Evolutionary conservation across 1,140 invertebrate species (phyloP).

Genomic region (Drosophila simulans): DNA sequence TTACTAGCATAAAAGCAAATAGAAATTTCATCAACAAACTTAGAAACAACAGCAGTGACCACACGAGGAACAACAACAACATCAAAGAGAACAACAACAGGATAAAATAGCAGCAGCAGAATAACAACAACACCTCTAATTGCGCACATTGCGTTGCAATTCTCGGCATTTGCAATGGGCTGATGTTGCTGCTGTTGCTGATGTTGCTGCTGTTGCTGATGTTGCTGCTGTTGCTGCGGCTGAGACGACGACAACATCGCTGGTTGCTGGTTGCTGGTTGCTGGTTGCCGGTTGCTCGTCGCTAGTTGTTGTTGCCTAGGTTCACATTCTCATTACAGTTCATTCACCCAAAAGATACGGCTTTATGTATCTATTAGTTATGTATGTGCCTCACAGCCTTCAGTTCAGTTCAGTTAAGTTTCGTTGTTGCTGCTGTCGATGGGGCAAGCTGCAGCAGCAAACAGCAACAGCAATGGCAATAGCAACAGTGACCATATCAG

Average conservation of each 20-base stretch:
- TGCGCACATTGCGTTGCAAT: slow-evolving; percentile 76
- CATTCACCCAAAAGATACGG: slow-evolving; percentile 82
- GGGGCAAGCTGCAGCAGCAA: slow-evolving; percentile 23
- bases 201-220: slow-evolving; percentile 28
- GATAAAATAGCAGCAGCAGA: slow-evolving; percentile 15
- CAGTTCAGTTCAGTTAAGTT: slow-evolving; percentile 33
- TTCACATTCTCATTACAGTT: slow-evolving; percentile 84
- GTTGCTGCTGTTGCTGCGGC: slow-evolving; percentile 31
- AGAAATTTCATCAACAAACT: neutral
- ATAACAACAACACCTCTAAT: slow-evolving; percentile 50
- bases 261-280: slow-evolving; percentile 45
- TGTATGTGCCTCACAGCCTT: slow-evolving; percentile 69
- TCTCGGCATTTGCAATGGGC: slow-evolving; percentile 70
- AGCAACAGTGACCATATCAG: slow-evolving; percentile 12
- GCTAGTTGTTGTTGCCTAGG: slow-evolving; percentile 51
- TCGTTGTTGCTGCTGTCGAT: slow-evolving; percentile 34
- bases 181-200: slow-evolving; percentile 27
- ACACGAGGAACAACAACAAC: neutral
- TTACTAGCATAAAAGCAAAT: neutral
- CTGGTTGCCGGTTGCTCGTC: slow-evolving; percentile 54
- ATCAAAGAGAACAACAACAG: neutral
- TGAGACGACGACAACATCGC: slow-evolving; percentile 31
- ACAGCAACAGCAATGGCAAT: neutral
- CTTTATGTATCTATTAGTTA: slow-evolving; percentile 83
- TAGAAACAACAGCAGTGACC: neutral